Base-by-base conservation (phyloP, 1,140 invertebrate genomes). In the Hyposmocoma kahamanoa region DNA sequence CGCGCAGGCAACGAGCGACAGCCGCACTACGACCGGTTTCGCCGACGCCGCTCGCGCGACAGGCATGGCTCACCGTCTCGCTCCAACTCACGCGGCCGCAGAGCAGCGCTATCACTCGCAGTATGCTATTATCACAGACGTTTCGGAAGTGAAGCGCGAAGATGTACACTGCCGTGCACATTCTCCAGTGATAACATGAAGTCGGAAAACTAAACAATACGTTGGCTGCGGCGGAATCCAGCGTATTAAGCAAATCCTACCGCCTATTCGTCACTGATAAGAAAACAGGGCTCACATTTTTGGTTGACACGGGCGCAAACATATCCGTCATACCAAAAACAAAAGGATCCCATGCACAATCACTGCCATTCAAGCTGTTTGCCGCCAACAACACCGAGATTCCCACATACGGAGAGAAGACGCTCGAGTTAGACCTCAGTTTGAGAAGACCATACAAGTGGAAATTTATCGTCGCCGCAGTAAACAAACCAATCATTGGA, bases 91-190 rank as follows among this genome's bases (percentile, higher is more conserved):
- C 46, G 41, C 28, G n/a, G n/a, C 5, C 24, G 18, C 28, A 28
- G 15, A 28, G 3, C 2, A 20, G 46, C 2, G 22, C 53, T 6
- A 21, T 36, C 20, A 43, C n/a, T 17, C 42, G 43, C 1, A 34
- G 47, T 51, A 30, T 54, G 52, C 10, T 19, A 13, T 9, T 54
- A 49, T 18, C 52, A 54, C 15, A 28, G 26, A n/a, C 46, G 46
- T 21, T 54, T 20, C 15, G 17, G 28, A n/a, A 13, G 32, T 9
- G 10, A 34, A 32, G 53, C 46, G 5, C 10, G 22, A 2, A 49
- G 42, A 8, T 55, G 51, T 21, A 34, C 36, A 3, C 15, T 45
- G 34, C 47, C 19, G 2, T 39, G 36, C 20, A 39, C n/a, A n/a
- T n/a, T n/a, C n/a, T n/a, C n/a, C n/a, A 39, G 9, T 39, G 36